Evolutionary conservation across 2,797 vertebrate species (phyloP), one percentile per base, ranked within the genome.

Genomic region (Triplophysa yarkandensis): DNA sequence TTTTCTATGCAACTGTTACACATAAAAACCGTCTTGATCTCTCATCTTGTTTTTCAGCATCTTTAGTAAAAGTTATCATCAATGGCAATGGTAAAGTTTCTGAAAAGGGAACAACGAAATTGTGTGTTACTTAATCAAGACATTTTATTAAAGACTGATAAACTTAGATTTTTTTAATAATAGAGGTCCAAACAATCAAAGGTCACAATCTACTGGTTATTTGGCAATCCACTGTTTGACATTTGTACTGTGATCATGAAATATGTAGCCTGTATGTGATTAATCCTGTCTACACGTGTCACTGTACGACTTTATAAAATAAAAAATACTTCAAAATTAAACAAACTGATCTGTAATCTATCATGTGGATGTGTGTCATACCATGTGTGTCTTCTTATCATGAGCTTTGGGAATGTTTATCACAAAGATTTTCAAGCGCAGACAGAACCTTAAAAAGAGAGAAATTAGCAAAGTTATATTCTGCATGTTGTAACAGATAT

Each of bases 1-100:
- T 92, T 92, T 91, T 91, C 91, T 92, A 92, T 92, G 90, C 91
- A 92, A 92, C 85, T 90, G 90, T 87, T 91, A 88, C 91, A 90
- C 85, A 84, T 89, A 88, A 86, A 86, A 89, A 89, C 82, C 87
- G 88, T 88, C 32, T 34, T 34, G 87, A 84, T 85, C 83, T 85
- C 87, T 86, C 83, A 83, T 81, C 85, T 82, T 85, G 81, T 85
- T 77, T 87, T 76, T 80, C 9, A 19, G 78, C 68, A 61, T 67
- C 4, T 62, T 27, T 16, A 44, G 6, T 1, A 39, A 17, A 16
- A 17, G 41, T 23, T 50, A 1, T 10, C 48, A 23, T 50, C 14
- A 6, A 2, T 28, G 13, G 4, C 0, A 5, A 28, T 57, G 3
- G 30, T 30, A 27, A 28, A 27, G 2, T 27, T 14, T 27, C 27